Evolutionary conservation across 37 sponge, comb jelly and placozoan genomes (phyloP).

Genomic region (Beroe forskalii): DNA sequence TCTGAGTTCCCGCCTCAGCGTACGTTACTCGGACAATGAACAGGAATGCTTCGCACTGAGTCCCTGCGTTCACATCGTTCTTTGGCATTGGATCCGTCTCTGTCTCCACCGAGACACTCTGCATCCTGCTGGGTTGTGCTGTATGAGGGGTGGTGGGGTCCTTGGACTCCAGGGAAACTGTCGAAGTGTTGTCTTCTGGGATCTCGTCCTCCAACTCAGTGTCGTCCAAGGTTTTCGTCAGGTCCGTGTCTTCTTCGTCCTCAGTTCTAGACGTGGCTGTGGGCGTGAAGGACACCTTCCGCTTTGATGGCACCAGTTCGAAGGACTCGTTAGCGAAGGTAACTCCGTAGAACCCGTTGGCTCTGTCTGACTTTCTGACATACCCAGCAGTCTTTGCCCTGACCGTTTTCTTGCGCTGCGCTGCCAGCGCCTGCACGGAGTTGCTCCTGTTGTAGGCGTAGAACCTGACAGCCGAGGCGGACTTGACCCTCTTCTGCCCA

Average conservation of each 20-base stretch:
- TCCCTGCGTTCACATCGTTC: neutral
- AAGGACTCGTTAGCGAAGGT: constrained; percentile 46
- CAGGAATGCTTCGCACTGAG: constrained; percentile 55
- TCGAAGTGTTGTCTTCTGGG: constrained; percentile 62
- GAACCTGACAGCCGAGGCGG: constrained; percentile 41
- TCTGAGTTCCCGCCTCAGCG: constrained; percentile 52
- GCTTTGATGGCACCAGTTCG: constrained; percentile 1
- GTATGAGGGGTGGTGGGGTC: neutral
- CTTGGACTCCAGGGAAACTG: constrained; percentile 53
- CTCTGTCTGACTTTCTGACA: neutral
- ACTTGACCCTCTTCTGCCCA: constrained; percentile 34
- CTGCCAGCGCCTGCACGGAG: neutral
- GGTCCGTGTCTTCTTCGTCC: neutral
- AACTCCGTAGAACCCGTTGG: constrained; percentile 1
- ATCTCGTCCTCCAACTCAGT: constrained; percentile 39
- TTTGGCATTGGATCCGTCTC: neutral
- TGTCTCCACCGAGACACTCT: constrained; percentile 30
- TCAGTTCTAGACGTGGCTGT: neutral
- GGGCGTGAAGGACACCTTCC: constrained; percentile 41
- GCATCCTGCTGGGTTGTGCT: neutral
- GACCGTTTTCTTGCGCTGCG: neutral
- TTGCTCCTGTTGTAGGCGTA: constrained; percentile 47
- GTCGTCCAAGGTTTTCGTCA: constrained; percentile 15
- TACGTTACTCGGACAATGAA: neutral
- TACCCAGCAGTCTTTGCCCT: constrained; percentile 51